Base-by-base conservation (phyloP, 2,888 invertebrate species). In the Nemoura dubitans region DNA sequence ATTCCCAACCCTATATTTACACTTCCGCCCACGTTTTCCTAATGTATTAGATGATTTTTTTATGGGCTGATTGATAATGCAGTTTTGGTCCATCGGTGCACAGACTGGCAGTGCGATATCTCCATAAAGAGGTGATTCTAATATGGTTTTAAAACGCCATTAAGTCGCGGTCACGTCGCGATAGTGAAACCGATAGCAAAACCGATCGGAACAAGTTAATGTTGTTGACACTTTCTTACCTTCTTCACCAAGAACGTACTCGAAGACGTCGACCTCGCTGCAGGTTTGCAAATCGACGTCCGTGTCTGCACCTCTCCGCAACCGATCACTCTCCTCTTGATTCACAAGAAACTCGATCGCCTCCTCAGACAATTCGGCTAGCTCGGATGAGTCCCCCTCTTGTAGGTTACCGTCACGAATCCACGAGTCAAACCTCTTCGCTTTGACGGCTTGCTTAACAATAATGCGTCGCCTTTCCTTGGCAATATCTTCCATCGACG, bases 381-480 rank as follows among this genome's bases (percentile, higher is more conserved):
- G 36, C 36, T 36, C 36, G 36, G 36, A 36, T 7, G 80, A 26
- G 81, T 81, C 21, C 30, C 30, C 81, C 29, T 30, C 84, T n/a
- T 28, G 76, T 21, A 80, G 30, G 27, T 86, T 27, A 7, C 86
- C 86, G 42, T 59, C 76, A 21, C 59, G 87, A 81, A 88, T 88
- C 89, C 88, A 88, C 1, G 88, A 88, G 83, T 87, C 87, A 36
- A 88, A 87, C 77, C 86, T 84, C 87, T 89, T 88, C n/a, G 87
- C 87, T 16, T 87, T 85, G 5, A 88, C 88, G 25, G 87, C 87
- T 87, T 89, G 89, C 82, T 88, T 88, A n/a, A 87, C 89, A 21
- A 89, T 89, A 59, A 89, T 87, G 77, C 88, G 86, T 14, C 88
- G 76, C 42, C 89, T 82, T 77, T 88, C 89, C 78, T 85, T 86